Percentiles rank a stretch among this genome's conserved stretches.
These are phyloP conservation scores for Hystrix cristata DNA, from an alignment of 2,113 vertebrate genomes.

Conservation along the genomic window DNA sequence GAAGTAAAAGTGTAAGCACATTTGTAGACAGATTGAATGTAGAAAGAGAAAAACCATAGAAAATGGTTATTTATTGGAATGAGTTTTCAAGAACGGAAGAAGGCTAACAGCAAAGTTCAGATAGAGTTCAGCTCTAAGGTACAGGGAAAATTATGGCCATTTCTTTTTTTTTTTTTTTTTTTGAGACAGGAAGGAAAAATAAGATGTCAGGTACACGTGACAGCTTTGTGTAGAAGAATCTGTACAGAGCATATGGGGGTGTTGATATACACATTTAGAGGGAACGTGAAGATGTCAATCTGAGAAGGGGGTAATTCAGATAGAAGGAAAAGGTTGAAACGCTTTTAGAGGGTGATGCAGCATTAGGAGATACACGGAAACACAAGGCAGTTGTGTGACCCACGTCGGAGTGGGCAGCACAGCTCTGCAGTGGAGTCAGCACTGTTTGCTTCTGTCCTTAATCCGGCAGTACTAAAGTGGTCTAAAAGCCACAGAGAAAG, in stretches of 20 bases:
- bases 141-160: not conserved
- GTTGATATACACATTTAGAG: not conserved
- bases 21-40: not conserved
- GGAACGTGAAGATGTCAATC: not conserved
- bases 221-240: not conserved
- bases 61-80: not conserved
- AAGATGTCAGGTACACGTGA: not conserved
- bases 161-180: conserved; percentile 17
- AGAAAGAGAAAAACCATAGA: not conserved
- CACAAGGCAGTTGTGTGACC: not conserved
- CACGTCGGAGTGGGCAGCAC: accelerated
- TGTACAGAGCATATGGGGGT: not conserved
- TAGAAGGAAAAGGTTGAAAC: not conserved
- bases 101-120: not conserved
- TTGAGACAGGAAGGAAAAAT: not conserved
- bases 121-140: not conserved
- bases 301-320: not conserved
- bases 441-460: not conserved
- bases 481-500: not conserved
- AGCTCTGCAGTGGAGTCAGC: not conserved
- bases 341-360: not conserved
- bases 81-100: not conserved
- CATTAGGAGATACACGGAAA: not conserved
- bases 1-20: not conserved
- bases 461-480: not conserved